Evolutionary conservation across 2,888 invertebrate genomes (phyloP), one percentile per base, ranked within the genome.

Genomic region (Beris morrisii): DNA sequence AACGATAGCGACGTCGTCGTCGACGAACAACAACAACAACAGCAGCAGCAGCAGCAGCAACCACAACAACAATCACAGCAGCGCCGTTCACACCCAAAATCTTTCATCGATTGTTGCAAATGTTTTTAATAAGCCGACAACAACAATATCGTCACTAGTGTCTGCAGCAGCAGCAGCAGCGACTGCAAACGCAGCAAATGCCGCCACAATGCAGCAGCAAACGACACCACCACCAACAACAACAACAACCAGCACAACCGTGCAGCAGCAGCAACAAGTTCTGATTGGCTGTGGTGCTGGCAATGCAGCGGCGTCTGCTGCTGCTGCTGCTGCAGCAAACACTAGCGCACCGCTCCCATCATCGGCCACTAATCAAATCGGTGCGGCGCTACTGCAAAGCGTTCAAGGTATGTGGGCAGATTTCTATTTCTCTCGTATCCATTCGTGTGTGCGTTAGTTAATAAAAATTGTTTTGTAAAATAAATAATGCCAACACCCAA

Each of bases 361-460:
- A n/a, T 12, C 52, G 43, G 53, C 45, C 53, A 57, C 52, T 4
- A 70, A 64, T 55, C 71, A 69, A 68, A 65, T 72, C 64, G 73
- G 73, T 63, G 71, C 70, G 66, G 80, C 79, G 70, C 75, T 82
- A 70, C 77, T 82, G 70, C 81, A 82, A 75, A 78, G 78, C 72
- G 79, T 82, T 67, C 82, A 82, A 82, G 82, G 82, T 82, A 79
- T 61, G 70, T 69, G 58, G 48, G 22, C 30, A 63, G 59, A 63
- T 59, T 55, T 61, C 45, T 50, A 32, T 61, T n/a, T 61, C 28
- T 46, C 13, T 13, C 32, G n/a, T 12, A 13, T 22, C 5, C 38
- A 28, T 31, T 22, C 22, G 22, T 22, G 22, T 22, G 22, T 22
- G 22, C 22, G 22, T 22, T 22, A 22, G 22, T 22, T 22, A 22